phyloP scores from a whole-genome alignment of 2,888 invertebrate species.

The Alsophila aescularia region DNA sequence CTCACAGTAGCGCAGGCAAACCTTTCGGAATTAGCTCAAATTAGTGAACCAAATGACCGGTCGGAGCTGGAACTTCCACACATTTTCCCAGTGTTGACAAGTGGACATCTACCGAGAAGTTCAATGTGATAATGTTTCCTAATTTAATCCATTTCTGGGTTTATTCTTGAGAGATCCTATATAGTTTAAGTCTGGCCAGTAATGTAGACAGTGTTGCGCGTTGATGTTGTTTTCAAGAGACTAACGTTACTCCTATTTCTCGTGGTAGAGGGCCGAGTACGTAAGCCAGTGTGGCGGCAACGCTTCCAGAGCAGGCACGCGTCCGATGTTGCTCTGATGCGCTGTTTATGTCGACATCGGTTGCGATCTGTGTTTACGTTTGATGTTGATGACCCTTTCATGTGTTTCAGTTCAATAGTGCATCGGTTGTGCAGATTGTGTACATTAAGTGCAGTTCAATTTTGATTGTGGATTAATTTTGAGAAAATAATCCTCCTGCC shows the following conservation, averaged over 20 bases:
- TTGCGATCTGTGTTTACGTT: too few relatives aligned
- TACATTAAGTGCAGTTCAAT: slow-evolving; percentile 26
- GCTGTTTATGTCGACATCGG: slow-evolving; percentile 60
- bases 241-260: slow-evolving; percentile 28
- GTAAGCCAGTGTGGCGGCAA: slow-evolving; percentile 65
- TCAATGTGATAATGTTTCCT: too few relatives aligned
- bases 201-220: not conserved
- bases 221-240: slow-evolving; percentile 21
- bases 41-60: too few relatives aligned
- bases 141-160: slow-evolving; percentile 36
- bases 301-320: slow-evolving; percentile 52
- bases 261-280: slow-evolving; percentile 40
- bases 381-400: too few relatives aligned
- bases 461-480: slow-evolving; percentile 7
- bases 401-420: too few relatives aligned
- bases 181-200: too few relatives aligned
- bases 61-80: slow-evolving; percentile 52
- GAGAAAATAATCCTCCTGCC: too few relatives aligned
- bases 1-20: slow-evolving; percentile 32
- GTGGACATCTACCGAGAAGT: slow-evolving; percentile 42
- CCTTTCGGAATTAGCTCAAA: too few relatives aligned
- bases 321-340: slow-evolving; percentile 58
- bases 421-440: too few relatives aligned
- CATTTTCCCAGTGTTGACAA: slow-evolving; percentile 65
- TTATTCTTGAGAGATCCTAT: too few relatives aligned